These are phyloP conservation scores for Gryllus bimaculatus DNA, from an alignment of 1,140 invertebrate species.

Conservation along the genomic window DNA sequence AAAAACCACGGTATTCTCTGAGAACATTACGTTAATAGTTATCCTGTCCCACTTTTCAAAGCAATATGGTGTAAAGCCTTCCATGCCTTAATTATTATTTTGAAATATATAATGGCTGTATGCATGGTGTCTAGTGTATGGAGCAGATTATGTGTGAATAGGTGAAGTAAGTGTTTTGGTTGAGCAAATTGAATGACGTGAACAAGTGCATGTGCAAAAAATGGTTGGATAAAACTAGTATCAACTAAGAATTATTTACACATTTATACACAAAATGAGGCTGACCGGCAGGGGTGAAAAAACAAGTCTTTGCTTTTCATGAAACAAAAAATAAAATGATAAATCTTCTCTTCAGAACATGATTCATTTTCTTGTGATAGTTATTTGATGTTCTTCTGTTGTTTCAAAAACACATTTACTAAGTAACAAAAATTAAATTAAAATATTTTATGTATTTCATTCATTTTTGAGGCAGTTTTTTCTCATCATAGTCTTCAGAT, in stretches of 20 bases:
- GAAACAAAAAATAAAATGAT: conserved; percentile 17
- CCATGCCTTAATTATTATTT: background rate
- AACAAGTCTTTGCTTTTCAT: conserved; percentile 13
- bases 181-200: background rate
- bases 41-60: background rate
- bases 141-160: background rate
- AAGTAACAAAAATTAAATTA: conserved; percentile 2
- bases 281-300: background rate
- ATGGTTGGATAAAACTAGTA: background rate
- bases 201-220: background rate
- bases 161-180: background rate
- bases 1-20: no score
- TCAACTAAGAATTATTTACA: background rate
- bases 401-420: background rate
- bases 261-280: background rate
- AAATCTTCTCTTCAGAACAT: background rate
- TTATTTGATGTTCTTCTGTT: background rate
- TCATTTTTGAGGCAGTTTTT: background rate
- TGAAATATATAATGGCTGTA: background rate
- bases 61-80: background rate
- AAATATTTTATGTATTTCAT: background rate
- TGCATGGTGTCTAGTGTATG: background rate
- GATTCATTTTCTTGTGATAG: background rate
- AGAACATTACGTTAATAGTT: background rate
- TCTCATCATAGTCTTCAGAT: background rate